These are phyloP conservation scores for Hypocryptadius cinnamomeus DNA, from an alignment of 2,113 vertebrate genomes.

Conservation along the genomic window DNA sequence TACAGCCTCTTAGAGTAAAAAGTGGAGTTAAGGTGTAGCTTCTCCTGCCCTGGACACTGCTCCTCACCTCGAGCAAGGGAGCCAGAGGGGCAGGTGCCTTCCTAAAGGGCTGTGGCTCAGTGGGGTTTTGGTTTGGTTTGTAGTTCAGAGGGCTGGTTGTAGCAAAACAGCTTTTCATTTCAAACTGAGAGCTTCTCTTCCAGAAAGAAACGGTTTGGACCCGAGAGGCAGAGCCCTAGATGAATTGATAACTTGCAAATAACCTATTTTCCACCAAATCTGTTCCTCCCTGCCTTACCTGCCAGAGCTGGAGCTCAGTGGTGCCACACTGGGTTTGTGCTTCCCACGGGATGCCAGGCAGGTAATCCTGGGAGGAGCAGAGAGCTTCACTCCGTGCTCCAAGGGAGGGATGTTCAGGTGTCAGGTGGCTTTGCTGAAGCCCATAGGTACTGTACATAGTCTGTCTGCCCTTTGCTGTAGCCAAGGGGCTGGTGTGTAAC, in stretches of 20 bases:
- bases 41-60: not conserved
- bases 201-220: not conserved
- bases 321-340: not conserved
- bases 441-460: not conserved
- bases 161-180: not conserved
- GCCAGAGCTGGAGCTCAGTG: rapidly evolving
- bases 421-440: not conserved
- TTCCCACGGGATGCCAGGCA: rapidly evolving
- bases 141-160: not conserved
- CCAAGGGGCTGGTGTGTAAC: not conserved
- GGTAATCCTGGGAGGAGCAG: not conserved
- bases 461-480: not conserved
- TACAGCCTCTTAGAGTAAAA: not conserved
- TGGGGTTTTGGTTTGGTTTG: not conserved
- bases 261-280: not conserved
- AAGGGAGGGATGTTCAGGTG: not conserved
- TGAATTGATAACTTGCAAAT: not conserved
- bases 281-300: not conserved
- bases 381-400: not conserved
- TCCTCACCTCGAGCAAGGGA: not conserved
- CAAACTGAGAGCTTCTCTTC: not conserved
- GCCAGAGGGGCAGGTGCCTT: not conserved
- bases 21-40: not conserved
- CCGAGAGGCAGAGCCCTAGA: not conserved
- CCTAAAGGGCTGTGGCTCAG: not conserved